Base-by-base conservation (phyloP, 2,113 vertebrate genomes). In the Neodon shergylaensis region DNA sequence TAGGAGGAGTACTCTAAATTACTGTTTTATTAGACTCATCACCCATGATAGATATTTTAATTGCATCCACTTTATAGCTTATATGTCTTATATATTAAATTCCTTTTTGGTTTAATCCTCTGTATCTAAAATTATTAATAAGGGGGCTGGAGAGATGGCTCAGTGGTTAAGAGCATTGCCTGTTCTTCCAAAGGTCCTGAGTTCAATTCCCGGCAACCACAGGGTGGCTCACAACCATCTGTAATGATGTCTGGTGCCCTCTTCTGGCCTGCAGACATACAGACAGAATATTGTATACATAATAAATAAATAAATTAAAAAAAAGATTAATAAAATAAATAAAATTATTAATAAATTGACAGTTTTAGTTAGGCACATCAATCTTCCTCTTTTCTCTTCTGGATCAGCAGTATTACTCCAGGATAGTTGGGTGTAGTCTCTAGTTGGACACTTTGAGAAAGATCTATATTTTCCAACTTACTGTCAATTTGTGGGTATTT, bases 61-160 rank as follows among this genome's bases (percentile, higher is more conserved):
- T 21, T 17, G 61, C 22, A 65, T 77, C 82, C 58, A 28, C 52
- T 77, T 85, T 85, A 2, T 4, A 26, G 82, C 86, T 95, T 16
- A 33, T 2, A 68, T 85, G 3, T 91, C 83, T 95, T 16, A 33
- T 7, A 73, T 85, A 5, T 73, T 61, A 93, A 74, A 91, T 74
- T 93, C 21, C 92, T 54, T 61, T 68, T 9, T 95, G n/a, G 6
- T 87, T 96, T 87, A 96, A 72, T 93, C 8, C 4, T 91, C 10
- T 68, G 33, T 9, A 82, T 65, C 92, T 95, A 91, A 73, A 82
- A 85, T 72, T 82, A 70, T 63, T 79, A 49, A 21, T 94, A 65
- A 78, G n/a, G n/a, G n/a, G n/a, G n/a, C n/a, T n/a, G n/a, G n/a
- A n/a, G n/a, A n/a, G n/a, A n/a, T n/a, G n/a, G n/a, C n/a, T n/a